Base-by-base conservation (phyloP, 2,113 vertebrate genomes). In the Larimichthys crocea region DNA sequence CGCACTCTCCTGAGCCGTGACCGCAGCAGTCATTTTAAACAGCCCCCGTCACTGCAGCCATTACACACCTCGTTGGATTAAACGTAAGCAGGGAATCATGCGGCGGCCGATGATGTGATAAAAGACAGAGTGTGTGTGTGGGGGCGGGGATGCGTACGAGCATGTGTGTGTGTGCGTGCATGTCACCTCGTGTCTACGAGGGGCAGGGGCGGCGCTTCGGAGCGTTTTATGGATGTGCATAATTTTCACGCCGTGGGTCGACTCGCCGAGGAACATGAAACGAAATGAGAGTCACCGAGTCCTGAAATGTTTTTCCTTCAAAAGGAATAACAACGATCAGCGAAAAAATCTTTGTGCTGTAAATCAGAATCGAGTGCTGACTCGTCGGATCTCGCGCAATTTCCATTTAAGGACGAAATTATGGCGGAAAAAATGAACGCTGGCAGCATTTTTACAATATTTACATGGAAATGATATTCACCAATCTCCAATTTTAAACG, bases 21-120 rank as follows among this genome's bases (percentile, higher is more conserved):
- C 76, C 44, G 55, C 74, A 61, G 79, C 80, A 84, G 76, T 77
- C 73, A 64, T 89, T 77, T 89, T 35, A 71, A 87, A 84, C 64
- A 22, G 57, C 68, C 71, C 71, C 80, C 20, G 49, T 78, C 77
- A 19, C 85, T 56, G 74, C 80, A 74, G 88, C 81, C 89, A 88
- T 92, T 91, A 91, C 84, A 84, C 89, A 76, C 82, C 89, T 86
- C 82, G 64, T 84, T 86, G 82, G 86, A 80, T 74, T 88, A 71
- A 85, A 86, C 70, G 78, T 74, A 80, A 82, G 69, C 50, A 0
- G 65, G 79, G 79, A 84, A 62, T 80, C 81, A 67, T 57, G 79
- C 76, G 4, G 79, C 56, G 70, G 66, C 60, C 82, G 48, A 52
- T 61, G 73, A 71, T 35, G 78, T 76, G 80, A 78, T 82, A 73